Evolutionary conservation across 2,888 invertebrate species (phyloP).

Genomic region (Sarcophaga rosellei): DNA sequence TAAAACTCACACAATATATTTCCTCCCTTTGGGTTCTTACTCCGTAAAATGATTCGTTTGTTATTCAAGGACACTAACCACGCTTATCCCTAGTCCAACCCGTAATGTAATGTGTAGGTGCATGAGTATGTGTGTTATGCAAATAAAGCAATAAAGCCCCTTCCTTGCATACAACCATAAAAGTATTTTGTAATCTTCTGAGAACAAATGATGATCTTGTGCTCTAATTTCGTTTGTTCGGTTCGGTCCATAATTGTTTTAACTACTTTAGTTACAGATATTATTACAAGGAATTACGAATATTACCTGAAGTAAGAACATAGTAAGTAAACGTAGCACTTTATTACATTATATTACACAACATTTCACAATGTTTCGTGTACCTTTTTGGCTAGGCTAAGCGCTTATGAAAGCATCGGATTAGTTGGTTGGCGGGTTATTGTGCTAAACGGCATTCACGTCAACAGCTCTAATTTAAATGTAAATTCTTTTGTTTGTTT

Average conservation of each 20-base stretch:
- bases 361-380: constrained; percentile 48
- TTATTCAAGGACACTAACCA: constrained; percentile 35
- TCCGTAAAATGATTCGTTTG: constrained; percentile 23
- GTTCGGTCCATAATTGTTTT: constrained; percentile 1
- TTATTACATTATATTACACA: constrained; percentile 65
- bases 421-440: constrained; percentile 33
- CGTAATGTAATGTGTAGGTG: background rate
- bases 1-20: constrained; percentile 8
- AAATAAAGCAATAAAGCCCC: constrained; percentile 23
- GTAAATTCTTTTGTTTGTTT: constrained; percentile 37
- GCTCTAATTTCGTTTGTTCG: constrained; percentile 64
- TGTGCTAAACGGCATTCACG: constrained; percentile 5
- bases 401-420: constrained; percentile 15
- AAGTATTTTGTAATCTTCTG: constrained; percentile 47
- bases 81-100: background rate
- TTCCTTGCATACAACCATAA: constrained; percentile 38
- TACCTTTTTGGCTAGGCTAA: constrained; percentile 11
- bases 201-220: constrained; percentile 37
- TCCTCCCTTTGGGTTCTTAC: constrained; percentile 22
- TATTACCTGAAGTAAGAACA: background rate
- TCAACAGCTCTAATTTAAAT: constrained; percentile 53
- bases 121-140: background rate
- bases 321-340: background rate
- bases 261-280: background rate
- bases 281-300: constrained; percentile 4